Base-by-base conservation (phyloP, 1,140 invertebrate species). In the Calephelis nemesis region DNA sequence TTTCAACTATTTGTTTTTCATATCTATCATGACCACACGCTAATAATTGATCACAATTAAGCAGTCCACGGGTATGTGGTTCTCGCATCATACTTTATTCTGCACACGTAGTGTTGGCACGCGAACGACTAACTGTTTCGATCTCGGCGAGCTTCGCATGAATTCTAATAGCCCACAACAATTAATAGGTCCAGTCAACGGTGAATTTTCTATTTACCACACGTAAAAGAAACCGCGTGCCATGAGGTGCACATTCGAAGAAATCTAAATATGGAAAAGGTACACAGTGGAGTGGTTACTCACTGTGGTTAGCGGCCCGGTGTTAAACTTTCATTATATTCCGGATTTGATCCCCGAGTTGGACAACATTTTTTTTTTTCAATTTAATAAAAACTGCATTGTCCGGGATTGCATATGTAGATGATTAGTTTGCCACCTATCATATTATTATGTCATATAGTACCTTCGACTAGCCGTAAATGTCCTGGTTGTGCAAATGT, bases 191-290 rank as follows among this genome's bases (percentile, higher is more conserved):
- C 83, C 87, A 90, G 75, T 88, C 83, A 90, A 89, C 89, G 83
- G 82, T 90, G 83, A 80, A 90, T 87, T 91, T 90, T 90, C 87
- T 91, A 91, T 90, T 91, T 90, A 88, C 87, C 78, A 85, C 87
- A 89, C 87, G 89, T 88, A 88, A 90, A 91, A 88, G 89, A 90
- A 91, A 91, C 82, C 84, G 81, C 84, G 80, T 84, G 78, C 81
- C 82, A 71, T 74, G 77, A 75, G 69, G 72, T 74, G 69, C 72
- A 78, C 76, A 83, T 75, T 80, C 76, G 67, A 89, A 83, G 85
- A 88, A 89, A 88, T 83, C 78, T 81, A 81, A 84, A 84, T 83
- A 81, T 75, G 72, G 11, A 45, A 7, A 45, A 45, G 8, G 6
- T 7, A 45, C 6, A 45, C 8, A 45, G 3, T 7, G 42, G 8